Percentiles rank a stretch among this genome's conserved stretches.
Evolutionary conservation across 2,797 vertebrate genomes (phyloP).

Genomic region (Xyrichtys novacula): DNA sequence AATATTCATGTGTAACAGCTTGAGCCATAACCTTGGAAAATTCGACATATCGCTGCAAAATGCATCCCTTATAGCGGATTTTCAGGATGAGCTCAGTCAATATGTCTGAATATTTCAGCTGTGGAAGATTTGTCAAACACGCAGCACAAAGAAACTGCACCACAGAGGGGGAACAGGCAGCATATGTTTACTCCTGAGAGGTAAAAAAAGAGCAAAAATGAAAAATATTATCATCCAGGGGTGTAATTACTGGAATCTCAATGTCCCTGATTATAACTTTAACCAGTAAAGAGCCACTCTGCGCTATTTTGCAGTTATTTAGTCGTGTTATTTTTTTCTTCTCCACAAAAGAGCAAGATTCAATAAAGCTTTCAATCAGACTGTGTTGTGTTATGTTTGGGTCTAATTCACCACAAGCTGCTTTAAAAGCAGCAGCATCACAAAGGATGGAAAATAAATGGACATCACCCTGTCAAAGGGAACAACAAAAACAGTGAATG

Average conservation of each 20-base stretch:
- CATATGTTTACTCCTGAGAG: background rate
- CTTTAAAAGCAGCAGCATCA: conserved; percentile 37
- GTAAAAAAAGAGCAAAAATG: background rate
- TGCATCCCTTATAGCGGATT: conserved; percentile 9
- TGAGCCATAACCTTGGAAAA: conserved; percentile 42
- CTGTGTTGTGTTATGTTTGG: conserved; percentile 8
- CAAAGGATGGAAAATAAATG: conserved; percentile 37
- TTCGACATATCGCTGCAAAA: conserved; percentile 29
- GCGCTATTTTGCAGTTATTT: conserved; percentile 5
- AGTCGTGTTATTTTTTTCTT: conserved; percentile 8
- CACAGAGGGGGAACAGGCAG: too few relatives aligned
- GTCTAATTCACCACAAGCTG: conserved; percentile 41
- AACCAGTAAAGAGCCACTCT: background rate
- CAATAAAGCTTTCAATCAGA: conserved; percentile 41
- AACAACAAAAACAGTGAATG: conserved; percentile 52
- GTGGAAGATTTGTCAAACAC: conserved; percentile 10
- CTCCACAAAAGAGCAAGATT: conserved; percentile 28
- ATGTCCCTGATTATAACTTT: conserved; percentile 12
- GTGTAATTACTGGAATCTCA: background rate
- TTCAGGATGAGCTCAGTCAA: conserved; percentile 15
- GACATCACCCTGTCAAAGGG: conserved; percentile 39
- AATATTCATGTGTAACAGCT: conserved; percentile 47
- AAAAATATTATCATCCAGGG: conserved; percentile 1
- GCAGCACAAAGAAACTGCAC: background rate
- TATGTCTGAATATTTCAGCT: conserved; percentile 15